Percentiles rank a stretch among this genome's conserved stretches.
Conservation (phyloP, 2,888 invertebrate genomes). For the Brachynemurus nebulosus region DNA sequence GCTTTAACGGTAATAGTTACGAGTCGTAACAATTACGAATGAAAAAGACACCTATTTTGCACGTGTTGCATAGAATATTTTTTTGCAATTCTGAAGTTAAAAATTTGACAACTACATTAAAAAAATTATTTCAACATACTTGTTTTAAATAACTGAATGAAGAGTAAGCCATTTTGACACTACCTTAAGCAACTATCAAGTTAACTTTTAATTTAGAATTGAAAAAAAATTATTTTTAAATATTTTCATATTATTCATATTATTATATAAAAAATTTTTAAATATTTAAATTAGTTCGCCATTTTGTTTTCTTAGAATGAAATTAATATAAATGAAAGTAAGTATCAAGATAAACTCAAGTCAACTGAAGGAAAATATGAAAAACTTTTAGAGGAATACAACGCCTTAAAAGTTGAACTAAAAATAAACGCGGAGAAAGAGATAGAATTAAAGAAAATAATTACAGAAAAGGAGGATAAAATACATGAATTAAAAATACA, state of each 20-base stretch:
- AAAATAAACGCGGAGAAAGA: conserved; percentile 25
- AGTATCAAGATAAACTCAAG: conserved; percentile 2
- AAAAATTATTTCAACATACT: too few relatives aligned
- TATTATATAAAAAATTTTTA: not conserved
- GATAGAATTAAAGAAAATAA: conserved; percentile 24
- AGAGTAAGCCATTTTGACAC: too few relatives aligned
- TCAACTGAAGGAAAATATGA: conserved; percentile 19
- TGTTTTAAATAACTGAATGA: too few relatives aligned
- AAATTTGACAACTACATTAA: too few relatives aligned
- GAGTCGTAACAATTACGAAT: too few relatives aligned
- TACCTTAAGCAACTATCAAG: too few relatives aligned
- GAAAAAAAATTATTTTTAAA: too few relatives aligned
- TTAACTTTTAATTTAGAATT: too few relatives aligned
- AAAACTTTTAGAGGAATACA: conserved; percentile 32
- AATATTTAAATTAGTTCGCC: not conserved
- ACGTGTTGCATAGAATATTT: too few relatives aligned
- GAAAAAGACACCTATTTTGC: too few relatives aligned
- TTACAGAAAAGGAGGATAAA: conserved; percentile 34
- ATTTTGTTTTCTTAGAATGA: not conserved
- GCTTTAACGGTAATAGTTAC: conserved; percentile 49
- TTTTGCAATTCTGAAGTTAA: too few relatives aligned
- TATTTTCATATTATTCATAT: too few relatives aligned
- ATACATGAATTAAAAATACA: conserved; percentile 36
- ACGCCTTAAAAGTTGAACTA: conserved; percentile 8
- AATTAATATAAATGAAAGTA: not conserved